A percentile compares a stretch with the other conserved stretches of the same genome.
phyloP scores from a whole-genome alignment of 1,140 invertebrate species.

The Philaenus spumarius region DNA sequence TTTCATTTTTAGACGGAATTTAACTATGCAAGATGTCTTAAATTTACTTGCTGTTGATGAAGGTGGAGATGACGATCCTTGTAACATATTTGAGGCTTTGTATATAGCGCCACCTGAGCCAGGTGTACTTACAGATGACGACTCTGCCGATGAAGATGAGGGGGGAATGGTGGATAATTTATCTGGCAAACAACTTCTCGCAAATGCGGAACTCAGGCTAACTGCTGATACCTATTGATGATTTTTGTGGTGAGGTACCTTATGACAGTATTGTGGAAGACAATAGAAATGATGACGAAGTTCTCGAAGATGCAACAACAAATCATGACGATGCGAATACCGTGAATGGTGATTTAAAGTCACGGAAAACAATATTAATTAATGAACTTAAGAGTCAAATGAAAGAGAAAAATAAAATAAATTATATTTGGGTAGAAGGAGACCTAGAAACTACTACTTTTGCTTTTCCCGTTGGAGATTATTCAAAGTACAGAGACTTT shows the following conservation, averaged over 20 bases:
- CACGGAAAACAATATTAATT: too few relatives aligned
- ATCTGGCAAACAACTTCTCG: constrained; percentile 18
- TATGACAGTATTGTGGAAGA: too few relatives aligned
- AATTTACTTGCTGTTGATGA: constrained; percentile 5
- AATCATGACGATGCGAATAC: too few relatives aligned
- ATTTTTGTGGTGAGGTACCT: too few relatives aligned
- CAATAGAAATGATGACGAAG: too few relatives aligned
- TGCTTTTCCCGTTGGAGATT: constrained; percentile 13
- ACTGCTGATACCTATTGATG: constrained; percentile 5
- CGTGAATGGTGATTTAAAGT: too few relatives aligned
- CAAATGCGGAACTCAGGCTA: constrained; percentile 20
- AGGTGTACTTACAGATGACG: constrained; percentile 21
- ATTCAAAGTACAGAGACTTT: constrained; percentile 17
- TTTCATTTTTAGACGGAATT: not conserved
- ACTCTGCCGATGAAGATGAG: constrained; percentile 27
- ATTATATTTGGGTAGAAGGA: constrained; percentile 12
- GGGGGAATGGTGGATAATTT: constrained; percentile 27
- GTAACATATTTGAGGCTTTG: too few relatives aligned
- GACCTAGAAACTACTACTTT: constrained; percentile 16
- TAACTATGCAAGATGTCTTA: constrained; percentile 8
- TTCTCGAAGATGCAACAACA: too few relatives aligned
- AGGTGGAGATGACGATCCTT: not conserved
- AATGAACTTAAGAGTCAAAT: too few relatives aligned
- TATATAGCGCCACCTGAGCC: constrained; percentile 22
- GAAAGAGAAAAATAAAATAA: too few relatives aligned